Evolutionary conservation across 2,888 invertebrate genomes (phyloP).

Genomic region (Agriotes lineatus): DNA sequence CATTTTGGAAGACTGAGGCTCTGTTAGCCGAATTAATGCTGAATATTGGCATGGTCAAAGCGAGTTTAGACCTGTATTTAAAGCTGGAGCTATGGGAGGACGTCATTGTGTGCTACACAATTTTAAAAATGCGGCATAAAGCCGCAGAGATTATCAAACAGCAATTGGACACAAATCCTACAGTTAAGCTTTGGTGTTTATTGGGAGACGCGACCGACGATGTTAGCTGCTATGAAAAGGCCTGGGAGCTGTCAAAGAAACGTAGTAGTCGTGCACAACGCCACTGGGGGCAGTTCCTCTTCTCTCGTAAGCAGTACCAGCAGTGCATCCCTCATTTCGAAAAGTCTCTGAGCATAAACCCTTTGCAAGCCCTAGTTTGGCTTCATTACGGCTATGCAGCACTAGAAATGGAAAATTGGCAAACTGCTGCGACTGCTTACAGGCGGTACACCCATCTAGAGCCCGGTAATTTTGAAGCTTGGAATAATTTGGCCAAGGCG

Average conservation of each 20-base stretch:
- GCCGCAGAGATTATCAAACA: slow-evolving; percentile 91
- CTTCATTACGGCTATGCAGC: slow-evolving; percentile 88
- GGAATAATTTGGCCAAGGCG: slow-evolving; percentile 97
- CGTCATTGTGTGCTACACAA: slow-evolving; percentile 91
- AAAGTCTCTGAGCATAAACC: slow-evolving; percentile 86
- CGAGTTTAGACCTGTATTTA: slow-evolving; percentile 84
- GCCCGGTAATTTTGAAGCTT: slow-evolving; percentile 91
- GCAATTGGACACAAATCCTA: slow-evolving; percentile 82
- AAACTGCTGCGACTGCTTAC: slow-evolving; percentile 86
- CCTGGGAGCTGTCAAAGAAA: slow-evolving; percentile 89
- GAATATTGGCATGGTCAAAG: slow-evolving; percentile 85
- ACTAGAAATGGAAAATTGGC: slow-evolving; percentile 83
- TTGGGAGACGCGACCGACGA: slow-evolving; percentile 81
- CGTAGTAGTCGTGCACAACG: slow-evolving; percentile 88
- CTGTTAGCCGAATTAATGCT: slow-evolving; percentile 84
- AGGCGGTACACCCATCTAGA: slow-evolving; percentile 90
- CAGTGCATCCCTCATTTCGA: slow-evolving; percentile 86
- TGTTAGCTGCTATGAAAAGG: slow-evolving; percentile 83
- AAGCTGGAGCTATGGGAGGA: slow-evolving; percentile 90
- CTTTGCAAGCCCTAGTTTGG: slow-evolving; percentile 90
- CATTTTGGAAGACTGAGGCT: slow-evolving; percentile 82
- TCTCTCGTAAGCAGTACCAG: slow-evolving; percentile 79
- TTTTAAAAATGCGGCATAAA: slow-evolving; percentile 87
- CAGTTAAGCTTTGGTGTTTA: slow-evolving; percentile 87
- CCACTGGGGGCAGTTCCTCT: slow-evolving; percentile 88